Percentiles rank a stretch among this genome's conserved stretches.
Conservation (phyloP, 2,797 vertebrate genomes). For the Pteronotus mesoamericanus region DNA sequence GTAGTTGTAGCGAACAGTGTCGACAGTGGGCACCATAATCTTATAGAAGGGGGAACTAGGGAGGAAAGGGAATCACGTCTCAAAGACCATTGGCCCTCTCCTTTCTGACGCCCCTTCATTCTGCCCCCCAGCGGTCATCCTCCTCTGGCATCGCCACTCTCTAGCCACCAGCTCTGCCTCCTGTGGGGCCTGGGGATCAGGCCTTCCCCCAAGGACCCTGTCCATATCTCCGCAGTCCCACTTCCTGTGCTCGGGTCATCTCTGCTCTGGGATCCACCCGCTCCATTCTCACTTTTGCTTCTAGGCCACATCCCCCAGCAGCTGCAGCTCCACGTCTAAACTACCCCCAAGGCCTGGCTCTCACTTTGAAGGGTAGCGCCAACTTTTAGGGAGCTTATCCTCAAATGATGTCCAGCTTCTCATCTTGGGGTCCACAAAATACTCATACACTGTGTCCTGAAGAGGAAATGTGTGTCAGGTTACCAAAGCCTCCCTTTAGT, state of each 20-base stretch:
- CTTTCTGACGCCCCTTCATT: not conserved
- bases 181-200: not conserved
- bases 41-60: constrained; percentile 83
- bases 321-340: not conserved
- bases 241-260: not conserved
- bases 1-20: constrained; percentile 90
- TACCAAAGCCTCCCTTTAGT: not conserved
- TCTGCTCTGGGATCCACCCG: not conserved
- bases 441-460: constrained; percentile 92
- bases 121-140: not conserved
- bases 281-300: not conserved
- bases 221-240: not conserved
- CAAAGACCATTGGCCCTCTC: not conserved
- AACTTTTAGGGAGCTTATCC: constrained; percentile 88
- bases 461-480: not conserved
- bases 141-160: not conserved
- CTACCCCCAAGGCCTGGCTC: not conserved
- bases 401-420: constrained; percentile 90
- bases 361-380: constrained; percentile 88
- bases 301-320: not conserved
- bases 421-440: constrained; percentile 88
- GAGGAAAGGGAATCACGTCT: not conserved
- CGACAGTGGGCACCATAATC: constrained; percentile 91
- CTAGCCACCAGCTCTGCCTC: not conserved
- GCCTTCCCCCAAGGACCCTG: not conserved